These are phyloP conservation scores for Chlorodrepanis virens DNA, from an alignment of 2,113 vertebrate species.

Conservation along the genomic window DNA sequence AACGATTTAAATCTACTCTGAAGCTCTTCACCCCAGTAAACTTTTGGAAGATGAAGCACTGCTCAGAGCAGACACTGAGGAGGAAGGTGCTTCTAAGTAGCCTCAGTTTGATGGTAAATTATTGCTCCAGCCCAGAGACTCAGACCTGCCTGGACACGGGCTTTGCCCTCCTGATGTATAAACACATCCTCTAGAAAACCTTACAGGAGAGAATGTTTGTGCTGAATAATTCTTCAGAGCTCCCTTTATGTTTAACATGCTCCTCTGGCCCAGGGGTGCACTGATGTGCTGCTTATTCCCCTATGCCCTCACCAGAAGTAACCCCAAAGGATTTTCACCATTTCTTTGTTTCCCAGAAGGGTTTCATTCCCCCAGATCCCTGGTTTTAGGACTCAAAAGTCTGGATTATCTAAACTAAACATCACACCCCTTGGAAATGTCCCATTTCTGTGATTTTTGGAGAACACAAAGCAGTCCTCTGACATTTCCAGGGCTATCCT, in stretches of 20 bases:
- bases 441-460: background rate
- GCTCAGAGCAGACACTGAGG: background rate
- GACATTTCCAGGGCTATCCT: background rate
- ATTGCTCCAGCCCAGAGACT: background rate
- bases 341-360: background rate
- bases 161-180: background rate
- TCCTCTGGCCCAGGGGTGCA: background rate
- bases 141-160: background rate
- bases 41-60: background rate
- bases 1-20: background rate
- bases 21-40: background rate
- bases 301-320: background rate
- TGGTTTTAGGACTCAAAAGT: background rate
- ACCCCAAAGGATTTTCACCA: background rate
- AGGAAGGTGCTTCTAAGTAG: background rate
- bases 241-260: fast-evolving
- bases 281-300: fast-evolving
- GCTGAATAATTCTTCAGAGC: background rate
- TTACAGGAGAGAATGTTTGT: background rate
- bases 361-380: background rate
- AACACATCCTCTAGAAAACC: fast-evolving
- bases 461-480: background rate
- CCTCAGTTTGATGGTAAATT: background rate
- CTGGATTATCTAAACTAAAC: background rate
- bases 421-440: background rate